Evolutionary conservation across 2,888 invertebrate species (phyloP).

Genomic region (Liodrosophila aerea): DNA sequence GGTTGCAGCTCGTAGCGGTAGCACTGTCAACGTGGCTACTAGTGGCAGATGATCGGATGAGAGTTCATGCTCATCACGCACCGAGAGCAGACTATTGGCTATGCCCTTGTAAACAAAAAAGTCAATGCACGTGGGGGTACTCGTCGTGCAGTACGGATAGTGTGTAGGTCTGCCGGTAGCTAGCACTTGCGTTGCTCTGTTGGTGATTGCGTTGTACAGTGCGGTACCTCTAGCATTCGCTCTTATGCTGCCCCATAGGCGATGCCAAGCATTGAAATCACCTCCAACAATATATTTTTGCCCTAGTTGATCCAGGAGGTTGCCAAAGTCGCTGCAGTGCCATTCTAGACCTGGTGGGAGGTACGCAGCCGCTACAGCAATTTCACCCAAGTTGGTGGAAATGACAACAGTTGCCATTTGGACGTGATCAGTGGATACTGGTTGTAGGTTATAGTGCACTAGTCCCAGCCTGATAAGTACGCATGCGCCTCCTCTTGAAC

Average conservation of each 20-base stretch:
- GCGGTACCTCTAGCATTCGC: not conserved
- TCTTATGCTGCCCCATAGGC: not conserved
- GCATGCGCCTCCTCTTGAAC: no score
- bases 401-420: no score
- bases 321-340: no score
- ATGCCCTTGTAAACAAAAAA: not conserved
- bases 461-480: no score
- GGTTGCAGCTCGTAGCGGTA: not conserved
- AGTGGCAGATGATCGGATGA: not conserved
- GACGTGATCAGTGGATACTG: no score
- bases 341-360: no score
- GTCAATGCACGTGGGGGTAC: slow-evolving; percentile 7
- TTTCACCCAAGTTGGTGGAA: no score
- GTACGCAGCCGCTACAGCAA: no score
- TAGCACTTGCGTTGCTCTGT: slow-evolving; percentile 11
- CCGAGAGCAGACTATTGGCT: slow-evolving; percentile 4
- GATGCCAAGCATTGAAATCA: not conserved
- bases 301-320: not conserved
- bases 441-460: no score
- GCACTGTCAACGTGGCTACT: not conserved
- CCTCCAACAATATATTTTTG: not conserved
- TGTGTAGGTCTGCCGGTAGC: slow-evolving; percentile 8
- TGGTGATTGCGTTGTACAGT: not conserved
- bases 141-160: slow-evolving; percentile 6
- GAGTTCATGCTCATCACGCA: not conserved